These are phyloP conservation scores for Cosmopolites sordidus DNA, from an alignment of 2,888 invertebrate species.

Conservation along the genomic window DNA sequence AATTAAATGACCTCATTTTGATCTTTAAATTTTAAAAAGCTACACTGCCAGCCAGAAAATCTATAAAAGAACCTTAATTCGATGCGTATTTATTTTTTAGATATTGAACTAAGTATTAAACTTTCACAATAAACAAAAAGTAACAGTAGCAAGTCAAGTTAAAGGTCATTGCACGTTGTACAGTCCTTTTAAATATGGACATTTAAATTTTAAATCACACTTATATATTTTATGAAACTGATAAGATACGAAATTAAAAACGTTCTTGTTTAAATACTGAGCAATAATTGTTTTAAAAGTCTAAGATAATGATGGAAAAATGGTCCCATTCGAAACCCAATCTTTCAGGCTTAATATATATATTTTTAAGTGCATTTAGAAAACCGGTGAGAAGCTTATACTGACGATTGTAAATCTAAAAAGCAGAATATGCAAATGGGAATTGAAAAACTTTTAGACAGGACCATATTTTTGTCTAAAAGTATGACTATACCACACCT, in stretches of 20 bases:
- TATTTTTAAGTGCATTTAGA: slow-evolving; percentile 1
- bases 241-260: too few relatives aligned
- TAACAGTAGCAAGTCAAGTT: slow-evolving; percentile 3
- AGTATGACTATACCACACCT: slow-evolving; percentile 21
- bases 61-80: too few relatives aligned
- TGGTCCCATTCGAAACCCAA: too few relatives aligned
- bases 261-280: too few relatives aligned
- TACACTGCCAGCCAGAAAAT: not conserved
- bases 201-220: slow-evolving; percentile 19
- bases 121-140: not conserved
- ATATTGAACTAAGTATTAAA: too few relatives aligned
- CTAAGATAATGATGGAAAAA: too few relatives aligned
- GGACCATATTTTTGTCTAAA: slow-evolving; percentile 13
- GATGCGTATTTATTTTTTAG: too few relatives aligned
- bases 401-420: not conserved
- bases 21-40: slow-evolving; percentile 24
- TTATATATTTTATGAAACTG: too few relatives aligned
- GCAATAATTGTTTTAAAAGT: too few relatives aligned
- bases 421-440: slow-evolving; percentile 1
- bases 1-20: slow-evolving; percentile 20
- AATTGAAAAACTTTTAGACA: slow-evolving; percentile 3
- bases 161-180: slow-evolving; percentile 17
- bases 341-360: too few relatives aligned
- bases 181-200: slow-evolving; percentile 17
- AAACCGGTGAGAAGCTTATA: slow-evolving; percentile 5